phyloP scores from a whole-genome alignment of 2,113 vertebrate genomes.

The Emydocephalus ijimae region DNA sequence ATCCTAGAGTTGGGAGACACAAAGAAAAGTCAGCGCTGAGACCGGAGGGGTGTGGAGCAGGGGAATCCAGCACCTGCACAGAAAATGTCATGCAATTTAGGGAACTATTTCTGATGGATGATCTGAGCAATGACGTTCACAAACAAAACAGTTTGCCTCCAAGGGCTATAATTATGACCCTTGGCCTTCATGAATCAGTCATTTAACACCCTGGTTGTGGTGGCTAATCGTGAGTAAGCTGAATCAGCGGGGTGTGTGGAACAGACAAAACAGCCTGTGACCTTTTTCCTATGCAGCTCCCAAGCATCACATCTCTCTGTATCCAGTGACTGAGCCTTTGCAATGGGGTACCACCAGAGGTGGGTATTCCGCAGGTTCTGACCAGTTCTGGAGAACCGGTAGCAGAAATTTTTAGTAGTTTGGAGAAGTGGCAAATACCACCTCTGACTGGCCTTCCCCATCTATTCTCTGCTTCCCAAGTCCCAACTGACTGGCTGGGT shows the following conservation, averaged over 20 bases:
- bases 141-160: neutral
- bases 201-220: neutral
- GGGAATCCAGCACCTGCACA: neutral
- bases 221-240: neutral
- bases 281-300: neutral
- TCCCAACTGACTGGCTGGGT: too few species aligned
- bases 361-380: too few species aligned
- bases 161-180: neutral
- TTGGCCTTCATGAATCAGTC: neutral
- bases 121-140: neutral
- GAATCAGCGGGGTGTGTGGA: neutral
- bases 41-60: fast-evolving
- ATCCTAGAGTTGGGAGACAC: neutral
- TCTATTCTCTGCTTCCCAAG: too few species aligned
- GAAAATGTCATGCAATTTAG: neutral
- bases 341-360: neutral
- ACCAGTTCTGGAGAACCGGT: too few species aligned
- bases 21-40: neutral
- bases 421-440: too few species aligned
- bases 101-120: neutral
- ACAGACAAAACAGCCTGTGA: neutral
- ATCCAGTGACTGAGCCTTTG: neutral
- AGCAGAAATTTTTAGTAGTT: too few species aligned
- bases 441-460: too few species aligned
- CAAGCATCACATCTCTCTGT: neutral